Evolutionary conservation across 2,888 invertebrate genomes (phyloP).

Genomic region (Diabrotica balteata): DNA sequence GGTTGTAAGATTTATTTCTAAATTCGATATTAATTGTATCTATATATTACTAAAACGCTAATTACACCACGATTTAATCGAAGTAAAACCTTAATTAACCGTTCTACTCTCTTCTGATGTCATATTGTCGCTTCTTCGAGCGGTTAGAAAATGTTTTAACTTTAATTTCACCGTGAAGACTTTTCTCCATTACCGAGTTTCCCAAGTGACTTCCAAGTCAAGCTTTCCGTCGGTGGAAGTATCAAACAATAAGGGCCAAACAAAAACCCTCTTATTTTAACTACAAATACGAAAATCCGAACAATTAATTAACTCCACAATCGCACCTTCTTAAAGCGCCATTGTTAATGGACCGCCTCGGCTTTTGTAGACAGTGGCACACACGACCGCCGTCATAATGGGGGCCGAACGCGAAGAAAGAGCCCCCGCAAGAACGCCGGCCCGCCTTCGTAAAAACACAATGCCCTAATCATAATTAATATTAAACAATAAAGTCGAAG

Average conservation of each 20-base stretch:
- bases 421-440: conserved; percentile 16
- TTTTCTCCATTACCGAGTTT: neutral
- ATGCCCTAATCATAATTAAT: conserved; percentile 31
- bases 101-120: too few species aligned
- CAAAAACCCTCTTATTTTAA: conserved; percentile 28
- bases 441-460: conserved; percentile 25
- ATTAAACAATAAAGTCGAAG: conserved; percentile 22
- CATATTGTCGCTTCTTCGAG: too few species aligned
- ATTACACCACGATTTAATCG: too few species aligned
- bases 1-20: too few species aligned
- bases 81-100: too few species aligned
- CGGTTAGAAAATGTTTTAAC: too few species aligned
- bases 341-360: conserved; percentile 38
- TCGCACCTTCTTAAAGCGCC: conserved; percentile 39
- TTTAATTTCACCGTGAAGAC: neutral
- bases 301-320: conserved; percentile 36
- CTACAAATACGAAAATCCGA: conserved; percentile 28
- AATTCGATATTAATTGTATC: too few species aligned
- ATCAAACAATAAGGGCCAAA: conserved; percentile 19
- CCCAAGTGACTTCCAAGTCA: conserved; percentile 3
- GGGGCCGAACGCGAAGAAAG: neutral
- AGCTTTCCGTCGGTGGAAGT: conserved; percentile 3
- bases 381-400: conserved; percentile 8
- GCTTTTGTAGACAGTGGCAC: conserved; percentile 32
- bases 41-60: too few species aligned